These are phyloP conservation scores for Macropis europaea DNA, from an alignment of 2,888 invertebrate species.

Conservation along the genomic window DNA sequence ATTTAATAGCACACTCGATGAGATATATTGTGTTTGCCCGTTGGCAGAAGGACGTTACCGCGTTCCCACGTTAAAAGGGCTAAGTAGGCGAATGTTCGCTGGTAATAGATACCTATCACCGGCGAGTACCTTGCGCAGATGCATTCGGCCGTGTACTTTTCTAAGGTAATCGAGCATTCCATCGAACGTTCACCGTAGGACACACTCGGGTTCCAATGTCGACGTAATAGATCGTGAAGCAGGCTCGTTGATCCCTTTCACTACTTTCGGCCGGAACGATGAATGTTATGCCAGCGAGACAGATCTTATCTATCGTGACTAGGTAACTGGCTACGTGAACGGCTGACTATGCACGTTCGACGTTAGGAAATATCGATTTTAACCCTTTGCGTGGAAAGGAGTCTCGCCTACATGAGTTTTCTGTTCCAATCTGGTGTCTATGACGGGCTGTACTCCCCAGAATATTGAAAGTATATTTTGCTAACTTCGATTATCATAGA, in stretches of 20 bases:
- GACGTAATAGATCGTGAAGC: conserved; percentile 45
- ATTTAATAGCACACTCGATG: background rate
- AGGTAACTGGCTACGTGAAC: conserved; percentile 13
- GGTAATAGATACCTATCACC: conserved; percentile 8
- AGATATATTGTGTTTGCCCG: background rate
- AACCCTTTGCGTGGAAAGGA: no score
- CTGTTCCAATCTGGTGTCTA: no score
- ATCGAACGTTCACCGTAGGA: conserved; percentile 11
- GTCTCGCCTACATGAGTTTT: no score
- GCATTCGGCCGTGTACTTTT: background rate
- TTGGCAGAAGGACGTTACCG: background rate
- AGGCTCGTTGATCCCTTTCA: conserved; percentile 60
- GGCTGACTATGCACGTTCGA: background rate
- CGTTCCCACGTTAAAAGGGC: conserved; percentile 40
- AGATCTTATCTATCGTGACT: conserved; percentile 53
- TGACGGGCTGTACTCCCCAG: no score
- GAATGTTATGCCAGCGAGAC: conserved; percentile 58
- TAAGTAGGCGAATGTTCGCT: background rate
- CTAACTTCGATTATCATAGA: no score
- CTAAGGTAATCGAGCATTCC: conserved; percentile 24
- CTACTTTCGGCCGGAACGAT: conserved; percentile 56
- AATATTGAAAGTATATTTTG: no score
- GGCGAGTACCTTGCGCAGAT: conserved; percentile 6
- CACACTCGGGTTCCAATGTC: conserved; percentile 27
- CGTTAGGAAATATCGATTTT: no score